phyloP scores from a whole-genome alignment of 2,888 invertebrate species.

The Eledona agricola region DNA sequence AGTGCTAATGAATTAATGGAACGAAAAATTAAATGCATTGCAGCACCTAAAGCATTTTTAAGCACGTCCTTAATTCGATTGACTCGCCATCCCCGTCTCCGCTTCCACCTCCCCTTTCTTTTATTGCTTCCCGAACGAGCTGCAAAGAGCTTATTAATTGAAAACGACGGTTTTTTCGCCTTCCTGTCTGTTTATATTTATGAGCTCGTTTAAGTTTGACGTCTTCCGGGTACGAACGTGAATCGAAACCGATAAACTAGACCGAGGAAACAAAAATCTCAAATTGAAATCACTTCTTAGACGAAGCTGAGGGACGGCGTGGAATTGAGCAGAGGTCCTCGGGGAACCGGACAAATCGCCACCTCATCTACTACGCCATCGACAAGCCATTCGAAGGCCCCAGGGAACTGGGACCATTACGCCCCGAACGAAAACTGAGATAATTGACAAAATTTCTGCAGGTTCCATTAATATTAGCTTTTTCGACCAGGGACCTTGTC shows the following conservation, averaged over 20 bases:
- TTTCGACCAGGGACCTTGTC: no score
- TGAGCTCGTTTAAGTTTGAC: conserved; percentile 17
- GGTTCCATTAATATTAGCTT: no score
- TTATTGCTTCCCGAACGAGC: conserved; percentile 10
- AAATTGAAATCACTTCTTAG: no score
- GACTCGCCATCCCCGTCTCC: conserved; percentile 27
- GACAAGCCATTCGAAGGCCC: no score
- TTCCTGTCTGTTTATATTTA: conserved; percentile 20
- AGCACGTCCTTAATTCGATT: conserved; percentile 35
- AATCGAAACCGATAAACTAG: background rate
- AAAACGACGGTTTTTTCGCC: conserved; percentile 16
- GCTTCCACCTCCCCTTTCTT: conserved; percentile 22
- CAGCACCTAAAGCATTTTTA: conserved; percentile 35
- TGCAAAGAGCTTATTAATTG: conserved; percentile 27
- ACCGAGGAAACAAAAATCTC: no score
- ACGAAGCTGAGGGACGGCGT: no score
- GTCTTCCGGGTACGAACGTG: conserved; percentile 3
- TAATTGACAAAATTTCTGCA: no score
- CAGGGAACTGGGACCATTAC: no score
- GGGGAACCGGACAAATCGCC: no score
- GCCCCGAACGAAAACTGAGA: no score
- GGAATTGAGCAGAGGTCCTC: no score
- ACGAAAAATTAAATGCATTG: conserved; percentile 37
- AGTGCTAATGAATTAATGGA: conserved; percentile 38
- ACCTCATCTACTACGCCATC: no score